Evolutionary conservation across 2,113 vertebrate genomes (phyloP).

Genomic region (Pseudopipra pipra): DNA sequence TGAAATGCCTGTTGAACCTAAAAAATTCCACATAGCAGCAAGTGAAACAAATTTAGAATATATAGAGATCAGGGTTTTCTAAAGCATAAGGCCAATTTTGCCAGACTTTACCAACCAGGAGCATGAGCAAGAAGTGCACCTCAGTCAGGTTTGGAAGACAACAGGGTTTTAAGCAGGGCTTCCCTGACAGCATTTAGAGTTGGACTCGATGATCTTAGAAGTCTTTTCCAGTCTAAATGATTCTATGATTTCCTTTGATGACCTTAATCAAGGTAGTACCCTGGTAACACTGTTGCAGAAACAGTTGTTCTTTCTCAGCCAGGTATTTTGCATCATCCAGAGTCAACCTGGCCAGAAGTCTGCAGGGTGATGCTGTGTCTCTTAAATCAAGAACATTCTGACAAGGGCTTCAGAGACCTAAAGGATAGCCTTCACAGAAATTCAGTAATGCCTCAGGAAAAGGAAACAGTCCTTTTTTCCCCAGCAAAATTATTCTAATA

Average conservation of each 20-base stretch:
- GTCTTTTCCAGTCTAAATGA: background rate
- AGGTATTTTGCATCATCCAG: background rate
- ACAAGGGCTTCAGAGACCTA: background rate
- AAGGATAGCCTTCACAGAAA: background rate
- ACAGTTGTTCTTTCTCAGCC: background rate
- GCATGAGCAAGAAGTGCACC: background rate
- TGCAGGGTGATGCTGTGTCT: rapidly evolving
- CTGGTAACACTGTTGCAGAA: background rate
- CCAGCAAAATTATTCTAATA: background rate
- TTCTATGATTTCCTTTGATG: background rate
- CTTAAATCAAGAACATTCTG: background rate
- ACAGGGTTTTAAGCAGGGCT: background rate
- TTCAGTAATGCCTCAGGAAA: background rate
- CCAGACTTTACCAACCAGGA: background rate
- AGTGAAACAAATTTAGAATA: background rate
- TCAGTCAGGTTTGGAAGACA: background rate
- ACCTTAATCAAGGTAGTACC: background rate
- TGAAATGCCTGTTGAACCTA: background rate
- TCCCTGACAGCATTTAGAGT: background rate
- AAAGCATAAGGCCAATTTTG: background rate
- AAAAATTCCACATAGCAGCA: background rate
- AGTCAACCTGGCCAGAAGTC: background rate
- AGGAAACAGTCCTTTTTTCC: background rate
- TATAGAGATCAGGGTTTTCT: background rate
- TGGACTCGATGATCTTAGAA: background rate